Evolutionary conservation across 2,113 vertebrate species (phyloP), one percentile per base, ranked within the genome.

Genomic region (Sphyrna mokarran): DNA sequence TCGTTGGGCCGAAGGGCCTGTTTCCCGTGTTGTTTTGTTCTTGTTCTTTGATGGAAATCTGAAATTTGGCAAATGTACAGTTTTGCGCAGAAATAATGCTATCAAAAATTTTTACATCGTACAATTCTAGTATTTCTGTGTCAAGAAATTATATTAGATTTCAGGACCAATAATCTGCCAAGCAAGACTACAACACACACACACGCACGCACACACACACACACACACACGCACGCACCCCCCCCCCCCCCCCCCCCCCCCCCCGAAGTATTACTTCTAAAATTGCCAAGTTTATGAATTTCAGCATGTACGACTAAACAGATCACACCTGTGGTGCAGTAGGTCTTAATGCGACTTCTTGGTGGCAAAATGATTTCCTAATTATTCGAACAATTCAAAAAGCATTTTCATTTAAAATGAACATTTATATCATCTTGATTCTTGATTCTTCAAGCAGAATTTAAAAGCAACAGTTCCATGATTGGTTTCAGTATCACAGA

Each of bases 211-310:
- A n/a, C n/a, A n/a, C n/a, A n/a, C n/a, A n/a, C n/a, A n/a, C n/a
- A n/a, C n/a, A n/a, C n/a, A n/a, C n/a, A n/a, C n/a, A n/a, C n/a
- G n/a, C n/a, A n/a, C n/a, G n/a, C n/a, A n/a, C n/a, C n/a, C n/a
- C n/a, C n/a, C n/a, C n/a, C n/a, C n/a, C n/a, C n/a, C n/a, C n/a
- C n/a, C n/a, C n/a, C n/a, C n/a, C n/a, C n/a, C n/a, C 29, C 43
- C 86, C 58, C 48, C 58, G 86, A 89, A 89, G 48, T 89, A 89
- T 54, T 89, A 58, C 48, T 58, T 43, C 48, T 89, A 26, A 89
- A 89, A 54, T 89, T 58, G 86, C 86, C 29, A 63, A 91, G 58
- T 91, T 91, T 58, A 91, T 91, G 58, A 63, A 80, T 80, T 80
- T 80, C 76, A 80, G 76, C n/a, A 80, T 33, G 33, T 37, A 63